Percentiles rank a stretch among this genome's conserved stretches.
Evolutionary conservation across 2,888 invertebrate genomes (phyloP).

Genomic region (Sminthurides aquaticus): DNA sequence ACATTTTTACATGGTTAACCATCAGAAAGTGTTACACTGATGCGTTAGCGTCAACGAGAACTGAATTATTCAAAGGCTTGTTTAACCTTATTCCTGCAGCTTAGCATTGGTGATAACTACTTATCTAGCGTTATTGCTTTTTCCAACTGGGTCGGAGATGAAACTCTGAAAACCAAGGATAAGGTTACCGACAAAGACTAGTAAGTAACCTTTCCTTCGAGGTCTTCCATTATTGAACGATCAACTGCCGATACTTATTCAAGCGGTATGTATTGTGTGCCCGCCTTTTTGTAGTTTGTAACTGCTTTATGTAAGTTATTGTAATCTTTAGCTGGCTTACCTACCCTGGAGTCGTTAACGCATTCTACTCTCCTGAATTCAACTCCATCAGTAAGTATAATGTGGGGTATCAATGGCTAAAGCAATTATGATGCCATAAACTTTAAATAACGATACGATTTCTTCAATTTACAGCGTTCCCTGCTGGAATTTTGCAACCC

Average conservation of each 20-base stretch:
- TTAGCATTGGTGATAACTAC: constrained; percentile 1
- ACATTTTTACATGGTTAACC: not conserved
- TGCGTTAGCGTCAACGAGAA: constrained; percentile 3
- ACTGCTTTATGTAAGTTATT: too few relatives aligned
- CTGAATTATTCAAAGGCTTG: too few relatives aligned
- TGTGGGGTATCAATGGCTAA: not conserved
- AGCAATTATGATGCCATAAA: not conserved
- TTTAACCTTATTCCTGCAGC: too few relatives aligned
- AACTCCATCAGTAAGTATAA: constrained; percentile 63
- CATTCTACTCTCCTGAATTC: constrained; percentile 62
- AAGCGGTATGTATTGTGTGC: too few relatives aligned
- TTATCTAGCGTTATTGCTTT: constrained; percentile 15
- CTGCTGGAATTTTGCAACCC: constrained; percentile 72
- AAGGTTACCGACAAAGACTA: constrained; percentile 28
- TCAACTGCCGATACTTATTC: too few relatives aligned
- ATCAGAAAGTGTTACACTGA: too few relatives aligned
- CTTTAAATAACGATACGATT: too few relatives aligned
- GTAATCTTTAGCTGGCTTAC: constrained; percentile 36
- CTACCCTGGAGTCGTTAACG: constrained; percentile 61
- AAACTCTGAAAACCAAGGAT: constrained; percentile 22
- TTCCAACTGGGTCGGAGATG: constrained; percentile 23
- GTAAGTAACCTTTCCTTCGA: constrained; percentile 17
- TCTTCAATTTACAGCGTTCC: constrained; percentile 66
- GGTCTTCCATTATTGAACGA: not conserved
- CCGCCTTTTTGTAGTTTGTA: too few relatives aligned